Evolutionary conservation across 2,888 invertebrate species (phyloP), one percentile per base, ranked within the genome.

Genomic region (Pandemis corylana): DNA sequence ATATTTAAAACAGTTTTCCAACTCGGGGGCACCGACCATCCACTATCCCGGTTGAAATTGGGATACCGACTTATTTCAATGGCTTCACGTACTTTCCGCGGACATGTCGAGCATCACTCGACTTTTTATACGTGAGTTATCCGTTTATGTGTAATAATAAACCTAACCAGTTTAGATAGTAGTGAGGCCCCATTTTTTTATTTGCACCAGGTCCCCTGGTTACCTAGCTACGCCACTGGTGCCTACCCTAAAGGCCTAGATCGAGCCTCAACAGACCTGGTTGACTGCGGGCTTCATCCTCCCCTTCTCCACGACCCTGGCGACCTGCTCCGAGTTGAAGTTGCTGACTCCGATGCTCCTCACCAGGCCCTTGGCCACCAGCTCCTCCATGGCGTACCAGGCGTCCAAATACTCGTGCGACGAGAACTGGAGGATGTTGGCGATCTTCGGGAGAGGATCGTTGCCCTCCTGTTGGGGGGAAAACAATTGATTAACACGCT

Each of bases 281-380:
- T 96, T 96, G 0, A 95, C 92, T 0, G 96, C 96, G 0, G 97
- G 97, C 79, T 95, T 96, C 51, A 97, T 91, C 75, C 88, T 94
- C 15, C 96, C 96, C 70, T 95, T 95, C 10, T 96, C 95, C 53
- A 97, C 80, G 0, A 98, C 81, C 64, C 96, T 94, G 76, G 96
- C 95, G 6, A 98, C 87, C 86, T 99, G 98, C 63, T 95, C 90
- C 10, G 96, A 96, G 88, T 98, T 98, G 87, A 98, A 98, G 90
- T 99, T 99, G 78, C 98, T 97, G 7, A 98, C 90, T 0, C 98
- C 98, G 78, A 98, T 96, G 67, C 96, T 96, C 80, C 95, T 96
- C 0, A 95, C 96, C 10, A 97, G 89, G 0, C 97, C 97, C 77
- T 95, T 92, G 66, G 95, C 85, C 5, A 96, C 95, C 20, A 97